A percentile compares a stretch with the other conserved stretches of the same genome.
Evolutionary conservation across 2,797 vertebrate genomes (phyloP).

Genomic region (Pseudocheirus occidentalis): DNA sequence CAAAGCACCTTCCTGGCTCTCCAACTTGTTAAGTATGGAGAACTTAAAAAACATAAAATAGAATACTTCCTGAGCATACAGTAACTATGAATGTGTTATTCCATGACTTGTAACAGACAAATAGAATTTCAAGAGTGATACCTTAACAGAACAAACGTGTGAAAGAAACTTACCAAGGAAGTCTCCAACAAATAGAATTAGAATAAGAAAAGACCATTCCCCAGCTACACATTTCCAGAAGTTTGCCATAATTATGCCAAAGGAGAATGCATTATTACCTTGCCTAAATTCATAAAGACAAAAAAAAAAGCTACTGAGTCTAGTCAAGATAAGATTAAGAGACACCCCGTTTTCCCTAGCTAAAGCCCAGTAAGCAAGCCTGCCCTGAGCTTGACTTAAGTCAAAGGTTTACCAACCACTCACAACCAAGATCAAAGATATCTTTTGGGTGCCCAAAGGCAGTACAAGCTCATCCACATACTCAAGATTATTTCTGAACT

Average conservation of each 20-base stretch:
- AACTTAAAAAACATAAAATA: background rate
- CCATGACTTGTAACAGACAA: background rate
- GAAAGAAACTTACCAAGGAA: background rate
- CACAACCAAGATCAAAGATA: background rate
- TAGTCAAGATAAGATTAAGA: too few relatives aligned
- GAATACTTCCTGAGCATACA: background rate
- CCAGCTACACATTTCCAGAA: slow-evolving; percentile 29
- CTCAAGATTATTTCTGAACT: background rate
- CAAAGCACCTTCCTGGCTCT: background rate
- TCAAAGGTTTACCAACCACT: background rate
- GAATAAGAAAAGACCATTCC: background rate
- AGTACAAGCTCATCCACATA: background rate
- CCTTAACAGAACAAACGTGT: background rate
- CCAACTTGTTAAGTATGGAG: background rate
- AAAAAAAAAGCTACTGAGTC: background rate
- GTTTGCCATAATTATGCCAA: slow-evolving; percentile 30
- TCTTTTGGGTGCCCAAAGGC: background rate
- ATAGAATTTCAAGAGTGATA: background rate
- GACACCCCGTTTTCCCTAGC: too few relatives aligned
- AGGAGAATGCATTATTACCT: slow-evolving; percentile 15
- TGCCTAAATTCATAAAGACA: slow-evolving; percentile 23
- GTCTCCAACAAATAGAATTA: background rate
- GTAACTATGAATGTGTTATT: background rate
- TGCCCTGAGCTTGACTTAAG: background rate
- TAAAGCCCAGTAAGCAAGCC: too few relatives aligned